Conservation (phyloP, 2,797 vertebrate species). For the Zonotrichia albicollis region DNA sequence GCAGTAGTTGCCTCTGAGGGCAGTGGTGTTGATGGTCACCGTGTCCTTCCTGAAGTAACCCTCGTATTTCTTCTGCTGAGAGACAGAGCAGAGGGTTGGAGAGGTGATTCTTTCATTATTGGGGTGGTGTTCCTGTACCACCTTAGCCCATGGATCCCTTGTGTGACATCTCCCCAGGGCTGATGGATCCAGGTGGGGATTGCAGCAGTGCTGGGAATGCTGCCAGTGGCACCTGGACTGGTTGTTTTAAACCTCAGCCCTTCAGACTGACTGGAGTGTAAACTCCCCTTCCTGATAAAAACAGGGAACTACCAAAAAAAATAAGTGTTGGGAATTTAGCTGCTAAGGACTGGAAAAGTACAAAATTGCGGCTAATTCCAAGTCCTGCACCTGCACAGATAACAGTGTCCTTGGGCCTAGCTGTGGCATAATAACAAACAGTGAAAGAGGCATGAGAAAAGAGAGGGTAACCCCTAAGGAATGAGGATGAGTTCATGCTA, state of each 20-base stretch:
- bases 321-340: too few relatives aligned
- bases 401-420: too few relatives aligned
- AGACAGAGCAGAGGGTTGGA: background rate
- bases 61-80: slow-evolving; percentile 43
- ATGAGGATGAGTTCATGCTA: too few relatives aligned
- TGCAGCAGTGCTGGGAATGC: background rate
- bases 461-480: too few relatives aligned
- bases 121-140: background rate
- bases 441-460: too few relatives aligned
- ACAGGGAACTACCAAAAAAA: background rate
- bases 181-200: background rate
- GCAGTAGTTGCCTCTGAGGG: slow-evolving; percentile 48
- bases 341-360: too few relatives aligned
- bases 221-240: background rate
- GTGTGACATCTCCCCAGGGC: background rate
- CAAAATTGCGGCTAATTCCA: too few relatives aligned
- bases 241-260: background rate
- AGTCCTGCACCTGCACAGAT: too few relatives aligned
- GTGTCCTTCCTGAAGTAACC: background rate
- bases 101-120: background rate
- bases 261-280: background rate
- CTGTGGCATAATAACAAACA: too few relatives aligned
- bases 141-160: background rate
- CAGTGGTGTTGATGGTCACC: slow-evolving; percentile 10
- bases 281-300: background rate